Evolutionary conservation across 2,113 vertebrate species (phyloP).

Genomic region (Centropristis striata): DNA sequence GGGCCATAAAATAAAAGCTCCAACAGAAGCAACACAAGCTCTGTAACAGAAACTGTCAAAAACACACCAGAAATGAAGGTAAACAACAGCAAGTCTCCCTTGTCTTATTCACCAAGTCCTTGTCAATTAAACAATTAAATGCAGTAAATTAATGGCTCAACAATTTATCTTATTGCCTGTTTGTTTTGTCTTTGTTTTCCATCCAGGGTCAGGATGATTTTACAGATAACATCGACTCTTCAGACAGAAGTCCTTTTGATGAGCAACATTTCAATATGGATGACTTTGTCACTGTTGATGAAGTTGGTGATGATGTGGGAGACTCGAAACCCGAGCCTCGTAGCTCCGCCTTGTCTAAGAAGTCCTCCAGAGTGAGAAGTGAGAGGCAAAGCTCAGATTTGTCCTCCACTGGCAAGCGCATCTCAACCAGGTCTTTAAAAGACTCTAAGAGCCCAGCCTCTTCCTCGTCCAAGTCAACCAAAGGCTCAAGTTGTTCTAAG

Average conservation of each 20-base stretch:
- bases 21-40: no score
- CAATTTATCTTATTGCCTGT: neutral
- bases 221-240: neutral
- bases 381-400: neutral
- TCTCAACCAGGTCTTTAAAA: conserved; percentile 2
- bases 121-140: neutral
- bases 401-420: neutral
- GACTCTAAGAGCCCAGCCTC: conserved; percentile 1
- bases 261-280: conserved; percentile 56
- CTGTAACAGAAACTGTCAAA: no score
- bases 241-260: neutral
- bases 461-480: conserved; percentile 17
- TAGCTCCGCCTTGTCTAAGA: neutral
- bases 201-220: conserved; percentile 2
- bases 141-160: neutral
- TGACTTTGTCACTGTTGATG: conserved; percentile 74
- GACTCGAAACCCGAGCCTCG: neutral
- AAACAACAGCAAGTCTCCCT: neutral
- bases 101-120: neutral
- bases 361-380: neutral
- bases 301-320: conserved; percentile 35
- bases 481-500: conserved; percentile 20
- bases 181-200: neutral
- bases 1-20: no score
- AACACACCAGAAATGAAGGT: neutral